Base-by-base conservation (phyloP, 2,888 invertebrate genomes). In the Agrotis clavis region DNA sequence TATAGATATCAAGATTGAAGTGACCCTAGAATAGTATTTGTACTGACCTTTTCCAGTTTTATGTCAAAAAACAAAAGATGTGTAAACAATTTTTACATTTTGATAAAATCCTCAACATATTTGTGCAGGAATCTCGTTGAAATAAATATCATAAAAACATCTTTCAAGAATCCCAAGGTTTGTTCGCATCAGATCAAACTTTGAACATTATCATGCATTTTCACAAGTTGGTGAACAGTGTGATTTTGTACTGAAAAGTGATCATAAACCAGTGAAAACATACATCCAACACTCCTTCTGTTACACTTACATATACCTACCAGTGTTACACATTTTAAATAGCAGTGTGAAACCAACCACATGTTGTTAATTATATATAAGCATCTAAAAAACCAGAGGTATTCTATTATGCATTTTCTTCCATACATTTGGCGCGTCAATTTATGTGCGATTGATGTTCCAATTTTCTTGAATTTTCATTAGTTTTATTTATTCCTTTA, bases 211-310 rank as follows among this genome's bases (percentile, higher is more conserved):
- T 67, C 85, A 83, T 91, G 92, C 92, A 90, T 88, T 91, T 89
- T 92, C 91, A 92, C 73, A 86, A 77, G 73, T 90, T 90, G 91
- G 93, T 95, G 94, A 92, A 91, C 86, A 90, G 91, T 93, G 93
- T 93, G 89, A 92, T 90, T 91, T 88, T 85, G 87, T 93, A 95
- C 95, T 95, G 95, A 95, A 95, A 95, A 93, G 94, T 93, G 94
- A 95, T 92, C 91, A 94, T 90, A 95, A 93, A 94, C 93, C 90
- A 90, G 94, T 94, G 94, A 93, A 92, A 93, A 92, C 89, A 92
- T 87, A 87, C 82, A 91, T 90, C 89, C 90, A 90, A 87, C 75
- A 85, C 85, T 84, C 83, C 85, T 82, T 86, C 73, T 80, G 77
- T 79, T 82, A 83, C 82, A 85, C 80, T 86, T 76, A 81, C 79